Base-by-base conservation (phyloP, 2,888 invertebrate species). In the Cerastis leucographa region DNA sequence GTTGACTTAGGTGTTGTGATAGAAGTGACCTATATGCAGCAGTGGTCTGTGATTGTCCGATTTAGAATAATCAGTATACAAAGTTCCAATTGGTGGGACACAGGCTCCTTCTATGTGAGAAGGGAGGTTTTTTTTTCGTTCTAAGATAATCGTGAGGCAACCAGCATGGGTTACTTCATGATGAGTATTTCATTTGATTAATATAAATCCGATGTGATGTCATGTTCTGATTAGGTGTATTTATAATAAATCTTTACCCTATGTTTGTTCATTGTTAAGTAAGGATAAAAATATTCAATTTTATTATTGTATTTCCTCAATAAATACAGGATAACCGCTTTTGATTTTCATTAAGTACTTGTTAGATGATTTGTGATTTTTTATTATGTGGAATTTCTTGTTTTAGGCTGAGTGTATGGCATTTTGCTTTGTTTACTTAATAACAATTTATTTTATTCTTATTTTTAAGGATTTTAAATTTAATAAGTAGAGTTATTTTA, bases 221-320 rank as follows among this genome's bases (percentile, higher is more conserved):
- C 17, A 56, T 49, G 59, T 5, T 25, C 17, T 25, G 22, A 42
- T 14, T 46, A 8, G 6, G 8, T 17, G 6, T 40, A 2, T 22
- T 22, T 8, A 25, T 17, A 42, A 22, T 51, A 4, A 19, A 35
- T 51, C 11, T 42, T 74, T 46, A 29, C 3, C 2, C 11, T 5
- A 40, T 25, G 12, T 54, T 54, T 75, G 5, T 25, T 29, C 25
- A 40, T 40, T 46, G 17, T 46, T 64, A 8, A 49, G 71, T 8
- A 22, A 51, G 25, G 40, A 49, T 67, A 67, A 42, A 64, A 75
- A 5, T 25, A 40, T 44, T 74, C 14, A 74, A 44, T 74, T 51
- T 51, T n/a, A 51, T 7, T 29, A 7, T 35, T 25, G 7, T 42
- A 44, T 64, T 75, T 75, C 51, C 75, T 75, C n/a, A 35, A 74